A percentile compares a stretch with the other conserved stretches of the same genome.
These are phyloP conservation scores for Halcyon malimbica DNA, from an alignment of 2,113 vertebrate genomes.

Conservation along the genomic window DNA sequence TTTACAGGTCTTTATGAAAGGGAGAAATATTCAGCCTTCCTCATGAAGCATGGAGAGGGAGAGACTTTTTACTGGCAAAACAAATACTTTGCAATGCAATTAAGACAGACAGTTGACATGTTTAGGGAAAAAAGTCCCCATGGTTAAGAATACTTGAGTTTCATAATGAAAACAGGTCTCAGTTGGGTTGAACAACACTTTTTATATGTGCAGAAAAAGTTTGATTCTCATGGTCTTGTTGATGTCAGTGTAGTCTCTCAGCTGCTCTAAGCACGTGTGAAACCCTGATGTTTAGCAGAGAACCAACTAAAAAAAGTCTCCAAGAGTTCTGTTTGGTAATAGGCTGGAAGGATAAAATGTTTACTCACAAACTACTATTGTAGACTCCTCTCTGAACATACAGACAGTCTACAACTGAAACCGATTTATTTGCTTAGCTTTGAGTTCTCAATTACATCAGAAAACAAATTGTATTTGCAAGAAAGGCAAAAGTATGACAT, in stretches of 20 bases:
- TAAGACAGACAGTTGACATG: neutral
- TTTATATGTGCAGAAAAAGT: neutral
- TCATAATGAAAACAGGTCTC: neutral
- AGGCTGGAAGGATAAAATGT: neutral
- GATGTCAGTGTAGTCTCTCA: neutral
- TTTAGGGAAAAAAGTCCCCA: neutral
- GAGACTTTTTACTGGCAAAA: neutral
- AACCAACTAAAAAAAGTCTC: neutral
- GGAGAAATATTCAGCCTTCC: neutral
- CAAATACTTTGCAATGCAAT: neutral
- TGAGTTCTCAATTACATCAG: neutral
- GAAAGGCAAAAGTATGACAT: neutral
- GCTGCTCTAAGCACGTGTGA: neutral
- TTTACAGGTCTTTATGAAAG: neutral
- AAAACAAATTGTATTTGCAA: neutral
- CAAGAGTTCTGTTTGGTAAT: neutral
- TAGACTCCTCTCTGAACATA: neutral
- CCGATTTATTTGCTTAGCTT: neutral
- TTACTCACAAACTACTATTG: neutral
- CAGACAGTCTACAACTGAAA: neutral
- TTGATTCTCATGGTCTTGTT: accelerated
- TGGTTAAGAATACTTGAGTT: neutral
- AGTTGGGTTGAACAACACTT: neutral
- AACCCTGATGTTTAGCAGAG: neutral
- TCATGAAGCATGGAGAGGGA: neutral